phyloP scores from a whole-genome alignment of 2,113 vertebrate genomes.

The Microcebus murinus region DNA sequence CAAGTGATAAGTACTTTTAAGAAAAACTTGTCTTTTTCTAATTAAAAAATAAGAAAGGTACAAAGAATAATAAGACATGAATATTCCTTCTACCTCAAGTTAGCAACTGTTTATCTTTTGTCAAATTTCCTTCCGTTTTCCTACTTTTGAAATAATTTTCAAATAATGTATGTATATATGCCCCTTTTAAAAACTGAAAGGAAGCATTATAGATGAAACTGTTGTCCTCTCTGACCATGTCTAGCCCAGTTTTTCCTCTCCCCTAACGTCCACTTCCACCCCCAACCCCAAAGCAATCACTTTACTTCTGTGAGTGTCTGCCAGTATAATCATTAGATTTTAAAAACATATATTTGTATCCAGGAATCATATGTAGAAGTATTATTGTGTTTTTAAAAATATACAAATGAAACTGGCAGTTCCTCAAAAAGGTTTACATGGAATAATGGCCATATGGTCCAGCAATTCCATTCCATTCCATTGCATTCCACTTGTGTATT shows the following conservation, averaged over 20 bases:
- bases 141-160: slow-evolving; percentile 16
- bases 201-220: neutral
- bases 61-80: neutral
- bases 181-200: neutral
- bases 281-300: neutral
- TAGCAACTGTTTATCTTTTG: neutral
- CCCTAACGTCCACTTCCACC: neutral
- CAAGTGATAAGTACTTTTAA: neutral
- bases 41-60: neutral
- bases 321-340: neutral
- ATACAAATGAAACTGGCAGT: neutral
- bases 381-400: neutral
- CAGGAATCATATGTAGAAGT: neutral
- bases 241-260: neutral
- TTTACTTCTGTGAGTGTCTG: neutral
- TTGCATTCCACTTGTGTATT: neutral
- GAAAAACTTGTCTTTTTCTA: neutral
- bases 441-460: neutral
- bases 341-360: neutral
- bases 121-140: neutral
- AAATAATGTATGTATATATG: neutral
- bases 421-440: neutral
- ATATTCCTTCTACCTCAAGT: neutral
- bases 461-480: neutral
- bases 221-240: neutral